Base-by-base conservation (phyloP, 2,113 vertebrate genomes). In the Channa maculata region DNA sequence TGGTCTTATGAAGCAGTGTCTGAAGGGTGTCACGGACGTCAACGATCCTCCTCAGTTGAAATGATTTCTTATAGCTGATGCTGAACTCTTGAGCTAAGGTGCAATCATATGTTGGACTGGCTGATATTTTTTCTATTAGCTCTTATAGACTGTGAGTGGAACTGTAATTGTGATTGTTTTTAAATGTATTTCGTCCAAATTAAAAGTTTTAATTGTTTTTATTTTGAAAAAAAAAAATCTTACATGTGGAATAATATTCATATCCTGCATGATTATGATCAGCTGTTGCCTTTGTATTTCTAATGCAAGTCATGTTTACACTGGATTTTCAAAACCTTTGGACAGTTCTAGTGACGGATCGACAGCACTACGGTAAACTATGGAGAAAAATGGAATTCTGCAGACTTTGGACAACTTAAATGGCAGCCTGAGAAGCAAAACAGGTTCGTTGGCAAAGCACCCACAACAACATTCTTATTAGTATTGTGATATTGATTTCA, bases 1-100 rank as follows among this genome's bases (percentile, higher is more conserved):
- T 64, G 55, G 67, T 33, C 48, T 34, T n/a, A 64, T 57, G 54
- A 48, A 53, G 49, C 38, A 15, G 24, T 36, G 55, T 69, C 39
- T 80, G 49, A 13, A 39, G 69, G 9, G 55, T 49, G 41, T 76
- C 64, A 49, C 4, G 37, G 24, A 59, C 39, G 71, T 65, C 50
- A 12, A 11, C 50, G 15, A 52, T 15, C n/a, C 24, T 49, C 14
- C 14, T 61, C 36, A 14, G 52, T 78, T 44, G 44, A 57, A 80
- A 14, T 49, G 24, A 46, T 2, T 38, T 41, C 33, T 15, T 8
- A 59, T 6, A 15, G 34, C 38, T 51, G 37, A 1, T 36, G 48
- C 49, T 62, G 2, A 6, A 48, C 36, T 65, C 11, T 69, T 6
- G 34, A 36, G 57, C 53, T 2, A 5, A 34, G 33, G 15, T 50